phyloP scores from a whole-genome alignment of 1,140 invertebrate species.

The Formica exsecta region DNA sequence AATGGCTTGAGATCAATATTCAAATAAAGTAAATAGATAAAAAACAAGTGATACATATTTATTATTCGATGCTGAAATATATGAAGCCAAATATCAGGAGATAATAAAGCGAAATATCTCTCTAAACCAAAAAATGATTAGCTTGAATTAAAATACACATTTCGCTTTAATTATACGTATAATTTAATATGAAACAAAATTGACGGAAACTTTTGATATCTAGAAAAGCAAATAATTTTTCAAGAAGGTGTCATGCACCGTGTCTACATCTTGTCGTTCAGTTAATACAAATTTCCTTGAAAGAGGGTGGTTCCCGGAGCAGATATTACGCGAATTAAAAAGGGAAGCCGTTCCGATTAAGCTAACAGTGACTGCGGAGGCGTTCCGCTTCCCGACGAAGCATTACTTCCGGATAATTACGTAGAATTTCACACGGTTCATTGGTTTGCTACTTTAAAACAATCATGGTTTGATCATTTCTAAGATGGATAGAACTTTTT shows the following conservation, averaged over 20 bases:
- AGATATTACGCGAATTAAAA: conserved; percentile 65
- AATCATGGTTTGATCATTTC: conserved; percentile 44
- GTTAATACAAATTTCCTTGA: conserved; percentile 50
- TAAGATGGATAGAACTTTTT: neutral
- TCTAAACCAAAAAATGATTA: conserved; percentile 1
- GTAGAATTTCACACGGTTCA: conserved; percentile 63
- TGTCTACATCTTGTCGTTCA: conserved; percentile 13
- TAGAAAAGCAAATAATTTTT: neutral
- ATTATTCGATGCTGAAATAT: neutral
- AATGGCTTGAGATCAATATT: neutral
- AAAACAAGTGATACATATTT: neutral
- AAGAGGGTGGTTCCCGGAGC: neutral
- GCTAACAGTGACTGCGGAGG: conserved; percentile 47
- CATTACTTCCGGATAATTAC: conserved; percentile 74
- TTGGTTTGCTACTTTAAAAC: conserved; percentile 55
- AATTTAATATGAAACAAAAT: neutral
- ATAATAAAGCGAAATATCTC: neutral
- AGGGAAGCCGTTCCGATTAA: conserved; percentile 57
- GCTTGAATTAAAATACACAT: neutral
- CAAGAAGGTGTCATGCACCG: neutral
- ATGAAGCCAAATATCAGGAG: neutral
- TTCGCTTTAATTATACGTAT: neutral
- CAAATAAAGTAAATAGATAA: neutral
- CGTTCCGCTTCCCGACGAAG: conserved; percentile 39
- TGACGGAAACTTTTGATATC: conserved; percentile 11